Conservation (phyloP, 2,113 vertebrate genomes). For the Mormoops blainvillei region DNA sequence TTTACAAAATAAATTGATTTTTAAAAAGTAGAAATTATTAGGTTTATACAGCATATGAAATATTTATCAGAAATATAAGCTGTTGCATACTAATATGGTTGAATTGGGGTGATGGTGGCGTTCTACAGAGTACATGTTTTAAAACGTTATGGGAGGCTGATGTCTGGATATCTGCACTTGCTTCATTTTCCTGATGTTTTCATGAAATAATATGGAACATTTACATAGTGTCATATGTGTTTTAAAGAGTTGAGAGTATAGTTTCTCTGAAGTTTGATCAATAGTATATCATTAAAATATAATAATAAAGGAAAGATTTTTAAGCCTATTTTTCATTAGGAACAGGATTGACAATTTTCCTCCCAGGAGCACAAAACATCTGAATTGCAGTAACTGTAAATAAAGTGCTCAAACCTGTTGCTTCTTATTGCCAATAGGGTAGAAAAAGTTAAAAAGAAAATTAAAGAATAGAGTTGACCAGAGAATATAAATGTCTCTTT, state of each 20-base stretch:
- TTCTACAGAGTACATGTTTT: not conserved
- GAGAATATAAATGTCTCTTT: not conserved
- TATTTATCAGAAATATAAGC: not conserved
- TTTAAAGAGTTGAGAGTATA: not conserved
- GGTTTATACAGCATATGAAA: not conserved
- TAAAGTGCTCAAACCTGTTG: not conserved
- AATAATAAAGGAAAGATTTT: not conserved
- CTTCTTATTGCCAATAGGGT: not conserved
- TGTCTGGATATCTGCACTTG: not conserved
- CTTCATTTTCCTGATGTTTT: slow-evolving; percentile 13
- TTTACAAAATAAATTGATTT: not conserved
- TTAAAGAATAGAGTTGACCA: not conserved
- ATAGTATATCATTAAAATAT: not conserved
- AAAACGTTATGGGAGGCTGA: not conserved
- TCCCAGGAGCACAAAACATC: not conserved
- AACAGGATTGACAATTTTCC: not conserved
- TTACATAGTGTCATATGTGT: not conserved
- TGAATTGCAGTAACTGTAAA: not conserved
- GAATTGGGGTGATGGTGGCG: not conserved
- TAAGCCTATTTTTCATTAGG: not conserved
- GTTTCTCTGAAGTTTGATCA: not conserved
- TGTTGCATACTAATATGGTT: not conserved
- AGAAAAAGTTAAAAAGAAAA: not conserved
- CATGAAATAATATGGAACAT: not conserved
- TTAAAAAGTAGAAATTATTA: not conserved